Evolutionary conservation across 1,140 invertebrate genomes (phyloP).

Genomic region (Drosophila lini): DNA sequence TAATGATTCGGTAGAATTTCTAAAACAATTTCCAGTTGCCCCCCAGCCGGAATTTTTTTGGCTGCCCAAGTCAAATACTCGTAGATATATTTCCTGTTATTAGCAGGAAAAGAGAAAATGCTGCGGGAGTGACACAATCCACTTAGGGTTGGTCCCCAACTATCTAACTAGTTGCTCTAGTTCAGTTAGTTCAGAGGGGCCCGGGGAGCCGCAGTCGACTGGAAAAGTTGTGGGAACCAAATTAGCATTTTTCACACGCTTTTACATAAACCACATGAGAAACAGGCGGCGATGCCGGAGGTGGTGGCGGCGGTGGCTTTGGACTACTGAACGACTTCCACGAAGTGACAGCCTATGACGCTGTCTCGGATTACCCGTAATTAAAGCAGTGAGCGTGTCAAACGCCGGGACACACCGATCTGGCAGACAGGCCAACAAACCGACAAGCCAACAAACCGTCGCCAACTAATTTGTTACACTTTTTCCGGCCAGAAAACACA

Average conservation of each 20-base stretch:
- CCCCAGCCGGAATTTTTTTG: slow-evolving; percentile 53
- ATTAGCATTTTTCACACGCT: slow-evolving; percentile 84
- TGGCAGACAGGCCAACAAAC: slow-evolving; percentile 11
- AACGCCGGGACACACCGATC: slow-evolving; percentile 13
- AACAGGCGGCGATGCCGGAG: not conserved
- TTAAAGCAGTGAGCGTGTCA: slow-evolving; percentile 77
- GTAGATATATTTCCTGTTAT: slow-evolving; percentile 66
- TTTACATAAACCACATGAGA: slow-evolving; percentile 48
- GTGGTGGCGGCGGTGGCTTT: slow-evolving; percentile 4
- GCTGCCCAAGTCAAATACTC: slow-evolving; percentile 19
- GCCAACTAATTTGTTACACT: slow-evolving; percentile 64
- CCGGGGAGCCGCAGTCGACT: slow-evolving; percentile 41
- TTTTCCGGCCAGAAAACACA: slow-evolving; percentile 25
- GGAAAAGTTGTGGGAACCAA: slow-evolving; percentile 77
- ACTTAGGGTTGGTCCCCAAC: slow-evolving; percentile 46
- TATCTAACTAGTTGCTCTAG: slow-evolving; percentile 45
- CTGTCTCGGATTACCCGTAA: slow-evolving; percentile 59
- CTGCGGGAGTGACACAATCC: slow-evolving; percentile 53
- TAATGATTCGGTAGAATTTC: slow-evolving; percentile 61
- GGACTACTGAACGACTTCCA: slow-evolving; percentile 53
- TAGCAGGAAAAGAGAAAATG: slow-evolving; percentile 73
- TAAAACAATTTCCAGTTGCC: slow-evolving; percentile 68
- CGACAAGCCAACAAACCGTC: slow-evolving; percentile 57
- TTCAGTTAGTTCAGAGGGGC: slow-evolving; percentile 25
- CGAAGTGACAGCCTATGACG: slow-evolving; percentile 67